Evolutionary conservation across 2,888 invertebrate genomes (phyloP).

Genomic region (Drosophila sordidula): DNA sequence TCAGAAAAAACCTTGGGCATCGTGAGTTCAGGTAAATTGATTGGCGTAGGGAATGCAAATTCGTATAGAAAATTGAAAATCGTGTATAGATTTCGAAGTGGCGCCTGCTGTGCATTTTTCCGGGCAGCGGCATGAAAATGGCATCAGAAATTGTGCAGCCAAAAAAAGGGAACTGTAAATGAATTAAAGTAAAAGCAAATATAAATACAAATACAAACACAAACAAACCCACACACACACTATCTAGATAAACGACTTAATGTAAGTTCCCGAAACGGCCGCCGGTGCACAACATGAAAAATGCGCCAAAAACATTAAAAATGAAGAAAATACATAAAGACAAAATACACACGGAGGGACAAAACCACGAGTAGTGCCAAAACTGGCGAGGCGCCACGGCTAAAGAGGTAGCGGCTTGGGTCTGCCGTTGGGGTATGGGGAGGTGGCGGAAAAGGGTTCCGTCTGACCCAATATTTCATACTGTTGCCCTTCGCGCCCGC

Average conservation of each 20-base stretch:
- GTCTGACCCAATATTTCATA: constrained; percentile 40
- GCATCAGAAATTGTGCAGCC: constrained; percentile 35
- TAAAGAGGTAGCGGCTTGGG: constrained; percentile 2
- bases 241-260: constrained; percentile 78
- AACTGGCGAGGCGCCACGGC: constrained; percentile 36
- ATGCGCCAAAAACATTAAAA: constrained; percentile 42
- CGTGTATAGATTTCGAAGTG: constrained; percentile 37
- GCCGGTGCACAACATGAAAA: constrained; percentile 69
- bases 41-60: constrained; percentile 23
- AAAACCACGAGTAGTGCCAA: constrained; percentile 43
- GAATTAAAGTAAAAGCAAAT: constrained; percentile 64
- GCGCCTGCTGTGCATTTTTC: constrained; percentile 37
- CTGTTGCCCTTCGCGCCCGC: constrained; percentile 5
- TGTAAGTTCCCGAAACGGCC: constrained; percentile 61
- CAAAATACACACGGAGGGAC: constrained; percentile 8
- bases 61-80: constrained; percentile 55
- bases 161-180: constrained; percentile 19
- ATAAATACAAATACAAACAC: constrained; percentile 23
- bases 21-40: constrained; percentile 6
- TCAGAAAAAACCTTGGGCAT: not conserved
- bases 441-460: constrained; percentile 61
- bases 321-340: constrained; percentile 11
- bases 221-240: constrained; percentile 17
- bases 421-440: not conserved
- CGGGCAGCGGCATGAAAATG: constrained; percentile 30